These are phyloP conservation scores for Alethe castanea DNA, from an alignment of 2,113 vertebrate species.

Conservation along the genomic window DNA sequence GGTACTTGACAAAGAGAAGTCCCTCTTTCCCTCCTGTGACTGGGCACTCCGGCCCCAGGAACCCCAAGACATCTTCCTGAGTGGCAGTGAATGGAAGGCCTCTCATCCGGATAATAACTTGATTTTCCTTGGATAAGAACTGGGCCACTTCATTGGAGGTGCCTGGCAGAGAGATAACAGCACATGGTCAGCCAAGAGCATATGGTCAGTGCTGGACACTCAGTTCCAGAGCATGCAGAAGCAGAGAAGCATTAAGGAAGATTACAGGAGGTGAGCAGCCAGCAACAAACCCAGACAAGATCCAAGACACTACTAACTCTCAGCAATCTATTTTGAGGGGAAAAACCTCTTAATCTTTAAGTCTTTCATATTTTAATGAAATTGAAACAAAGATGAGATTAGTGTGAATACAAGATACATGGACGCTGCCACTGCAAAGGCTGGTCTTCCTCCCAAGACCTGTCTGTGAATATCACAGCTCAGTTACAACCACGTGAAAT, in stretches of 20 bases:
- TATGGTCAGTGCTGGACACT: fast-evolving
- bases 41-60: slow-evolving; percentile 88
- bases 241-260: not conserved
- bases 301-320: slow-evolving; percentile 68
- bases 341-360: not conserved
- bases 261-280: not conserved
- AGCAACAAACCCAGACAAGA: not conserved
- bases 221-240: not conserved
- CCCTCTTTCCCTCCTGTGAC: slow-evolving; percentile 89
- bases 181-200: not conserved
- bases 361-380: not conserved
- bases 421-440: not conserved
- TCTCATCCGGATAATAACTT: slow-evolving; percentile 94
- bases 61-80: slow-evolving; percentile 86
- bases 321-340: slow-evolving; percentile 70
- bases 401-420: not conserved
- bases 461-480: not conserved
- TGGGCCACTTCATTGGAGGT: slow-evolving; percentile 95
- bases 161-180: slow-evolving; percentile 62
- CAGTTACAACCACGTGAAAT: not conserved
- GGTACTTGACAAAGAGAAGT: slow-evolving; percentile 94
- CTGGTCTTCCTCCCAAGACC: not conserved
- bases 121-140: slow-evolving; percentile 94
- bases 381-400: not conserved
- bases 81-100: slow-evolving; percentile 92